Conservation (phyloP, 2,888 invertebrate genomes). For the Torymus texanus region DNA sequence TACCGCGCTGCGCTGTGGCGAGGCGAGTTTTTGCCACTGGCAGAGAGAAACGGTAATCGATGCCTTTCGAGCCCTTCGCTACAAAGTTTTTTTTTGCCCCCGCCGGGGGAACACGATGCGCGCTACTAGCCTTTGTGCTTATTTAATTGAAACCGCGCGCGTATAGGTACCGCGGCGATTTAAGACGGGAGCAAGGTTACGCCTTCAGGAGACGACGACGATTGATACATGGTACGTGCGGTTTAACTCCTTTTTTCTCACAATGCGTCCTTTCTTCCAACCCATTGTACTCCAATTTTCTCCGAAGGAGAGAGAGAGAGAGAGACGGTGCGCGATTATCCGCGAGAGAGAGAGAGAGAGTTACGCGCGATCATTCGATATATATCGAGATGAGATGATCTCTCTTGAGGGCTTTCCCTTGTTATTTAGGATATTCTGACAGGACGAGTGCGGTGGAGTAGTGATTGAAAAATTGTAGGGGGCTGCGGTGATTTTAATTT, state of each 20-base stretch:
- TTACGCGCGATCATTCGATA: slow-evolving; percentile 8
- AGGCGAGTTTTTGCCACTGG: slow-evolving; percentile 36
- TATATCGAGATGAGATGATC: not conserved
- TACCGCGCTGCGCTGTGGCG: not conserved
- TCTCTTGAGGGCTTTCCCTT: too few relatives aligned
- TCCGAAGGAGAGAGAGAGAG: not conserved
- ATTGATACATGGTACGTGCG: slow-evolving; percentile 37
- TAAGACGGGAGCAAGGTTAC: slow-evolving; percentile 26
- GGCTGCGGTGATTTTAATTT: too few relatives aligned
- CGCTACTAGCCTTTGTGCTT: slow-evolving; percentile 32
- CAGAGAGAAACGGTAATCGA: slow-evolving; percentile 51
- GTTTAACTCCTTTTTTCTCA: slow-evolving; percentile 47
- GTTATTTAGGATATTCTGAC: too few relatives aligned
- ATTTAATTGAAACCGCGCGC: slow-evolving; percentile 45
- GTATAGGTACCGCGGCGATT: not conserved
- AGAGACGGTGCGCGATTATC: not conserved
- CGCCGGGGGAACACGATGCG: slow-evolving; percentile 44
- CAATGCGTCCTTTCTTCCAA: not conserved
- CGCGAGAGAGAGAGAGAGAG: not conserved
- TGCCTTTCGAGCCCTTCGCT: slow-evolving; percentile 32
- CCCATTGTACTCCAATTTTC: slow-evolving; percentile 38
- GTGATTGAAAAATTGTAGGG: too few relatives aligned
- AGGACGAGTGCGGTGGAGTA: too few relatives aligned
- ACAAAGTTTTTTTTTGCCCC: slow-evolving; percentile 2
- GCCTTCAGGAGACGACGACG: slow-evolving; percentile 11